Base-by-base conservation (phyloP, 2,113 vertebrate genomes). In the Leucosticte australis region DNA sequence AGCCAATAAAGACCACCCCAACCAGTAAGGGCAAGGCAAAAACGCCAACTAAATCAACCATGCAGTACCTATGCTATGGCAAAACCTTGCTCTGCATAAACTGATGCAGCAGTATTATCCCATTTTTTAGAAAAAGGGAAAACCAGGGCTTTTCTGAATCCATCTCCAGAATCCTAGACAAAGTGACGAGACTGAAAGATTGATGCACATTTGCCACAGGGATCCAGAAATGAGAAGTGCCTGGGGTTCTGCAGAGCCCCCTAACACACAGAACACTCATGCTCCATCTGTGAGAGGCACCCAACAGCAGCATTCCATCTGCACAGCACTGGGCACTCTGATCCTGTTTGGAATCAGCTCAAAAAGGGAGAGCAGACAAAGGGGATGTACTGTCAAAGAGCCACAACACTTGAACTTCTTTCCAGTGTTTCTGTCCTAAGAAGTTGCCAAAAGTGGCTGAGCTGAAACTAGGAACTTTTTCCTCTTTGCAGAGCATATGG, bases 261-360 rank as follows among this genome's bases (percentile, higher is more conserved):
- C 39, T 33, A n/a, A 17, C 10, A 1, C 9, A 30, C 1, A n/a
- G 1, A 64, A 22, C 22, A 27, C 3, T 11, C 0, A 2, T 63
- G 30, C 28, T 83, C n/a, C 30, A 75, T 47, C 18, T 80, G n/a
- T 16, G 7, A 55, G 39, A 30, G 23, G 39, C 41, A 79, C 21
- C 16, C 6, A 79, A 44, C 1, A 55, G 77, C 7, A 76, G 57
- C 14, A 30, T 28, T 28, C 7, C 10, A 39, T 21, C 76, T 71
- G 74, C 39, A 52, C 74, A 89, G 55, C 60, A 42, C 9, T 9
- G 60, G 49, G 15, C 53, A 63, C 76, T 81, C 80, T 53, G 55
- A 59, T 50, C 35, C 87, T 49, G 27, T 41, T 0, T 1, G 1
- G 37, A 67, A 8, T 21, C 55, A 39, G 39, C 31, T 84, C 19